Percentiles rank a stretch among this genome's conserved stretches.
Evolutionary conservation across 1,140 invertebrate species (phyloP).

Genomic region (Drosophila busckii): DNA sequence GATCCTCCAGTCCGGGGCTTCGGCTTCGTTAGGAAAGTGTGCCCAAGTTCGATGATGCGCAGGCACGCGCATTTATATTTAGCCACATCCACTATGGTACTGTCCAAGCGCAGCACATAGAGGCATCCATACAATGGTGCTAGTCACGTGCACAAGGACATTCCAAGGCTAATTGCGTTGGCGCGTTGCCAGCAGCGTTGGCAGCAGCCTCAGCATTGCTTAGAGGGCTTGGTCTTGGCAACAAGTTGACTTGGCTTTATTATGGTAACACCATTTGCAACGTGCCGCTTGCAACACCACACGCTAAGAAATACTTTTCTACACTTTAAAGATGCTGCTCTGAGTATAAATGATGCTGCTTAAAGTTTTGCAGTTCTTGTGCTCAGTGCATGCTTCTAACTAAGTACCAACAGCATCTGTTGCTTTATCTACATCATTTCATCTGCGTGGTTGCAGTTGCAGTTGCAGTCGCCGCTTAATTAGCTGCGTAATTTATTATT

Average conservation of each 20-base stretch:
- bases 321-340: too few species aligned
- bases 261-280: conserved; percentile 58
- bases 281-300: too few species aligned
- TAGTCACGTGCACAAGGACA: conserved; percentile 75
- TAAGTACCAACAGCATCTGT: conserved; percentile 4
- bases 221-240: conserved; percentile 5
- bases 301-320: too few species aligned
- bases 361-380: neutral
- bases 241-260: conserved; percentile 33
- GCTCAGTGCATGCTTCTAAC: neutral
- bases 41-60: conserved; percentile 59
- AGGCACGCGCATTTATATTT: conserved; percentile 74
- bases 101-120: conserved; percentile 10
- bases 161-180: conserved; percentile 77
- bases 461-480: conserved; percentile 52
- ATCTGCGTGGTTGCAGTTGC: conserved; percentile 58
- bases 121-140: conserved; percentile 36
- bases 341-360: neutral
- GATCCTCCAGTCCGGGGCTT: too few species aligned
- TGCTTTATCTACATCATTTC: conserved; percentile 59
- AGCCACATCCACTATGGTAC: conserved; percentile 40
- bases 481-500: conserved; percentile 74
- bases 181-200: conserved; percentile 19
- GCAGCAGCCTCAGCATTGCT: conserved; percentile 17
- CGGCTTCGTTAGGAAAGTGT: conserved; percentile 62